Evolutionary conservation across 2,113 vertebrate species (phyloP).

Genomic region (Amphilophus citrinellus): DNA sequence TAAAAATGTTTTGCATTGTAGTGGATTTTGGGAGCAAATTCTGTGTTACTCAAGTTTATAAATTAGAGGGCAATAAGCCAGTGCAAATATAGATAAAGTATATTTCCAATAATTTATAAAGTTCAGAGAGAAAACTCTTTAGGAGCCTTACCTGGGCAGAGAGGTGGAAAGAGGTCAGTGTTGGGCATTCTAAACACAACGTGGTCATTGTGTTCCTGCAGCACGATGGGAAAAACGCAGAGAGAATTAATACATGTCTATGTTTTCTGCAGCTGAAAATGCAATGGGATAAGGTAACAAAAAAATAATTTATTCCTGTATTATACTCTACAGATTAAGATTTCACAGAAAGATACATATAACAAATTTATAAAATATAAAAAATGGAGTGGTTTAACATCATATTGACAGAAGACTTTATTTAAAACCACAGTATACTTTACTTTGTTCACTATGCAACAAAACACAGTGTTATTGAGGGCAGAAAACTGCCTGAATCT

Average conservation of each 20-base stretch:
- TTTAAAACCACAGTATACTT: too few relatives aligned
- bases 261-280: background rate
- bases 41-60: background rate
- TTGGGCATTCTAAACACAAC: slow-evolving; percentile 75
- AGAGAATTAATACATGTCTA: background rate
- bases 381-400: background rate
- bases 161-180: slow-evolving; percentile 55
- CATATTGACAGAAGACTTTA: background rate
- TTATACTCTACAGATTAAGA: background rate
- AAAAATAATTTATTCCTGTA: accelerated
- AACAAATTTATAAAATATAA: too few relatives aligned
- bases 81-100: background rate
- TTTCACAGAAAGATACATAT: background rate
- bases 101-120: background rate
- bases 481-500: too few relatives aligned
- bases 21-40: background rate
- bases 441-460: background rate
- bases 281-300: background rate
- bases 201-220: slow-evolving; percentile 69
- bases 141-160: slow-evolving; percentile 72
- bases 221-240: background rate
- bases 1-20: background rate
- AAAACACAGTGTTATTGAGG: background rate
- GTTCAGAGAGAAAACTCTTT: background rate
- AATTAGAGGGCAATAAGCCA: background rate